Base-by-base conservation (phyloP, 2,797 vertebrate genomes). In the Eulemur coronatus region DNA sequence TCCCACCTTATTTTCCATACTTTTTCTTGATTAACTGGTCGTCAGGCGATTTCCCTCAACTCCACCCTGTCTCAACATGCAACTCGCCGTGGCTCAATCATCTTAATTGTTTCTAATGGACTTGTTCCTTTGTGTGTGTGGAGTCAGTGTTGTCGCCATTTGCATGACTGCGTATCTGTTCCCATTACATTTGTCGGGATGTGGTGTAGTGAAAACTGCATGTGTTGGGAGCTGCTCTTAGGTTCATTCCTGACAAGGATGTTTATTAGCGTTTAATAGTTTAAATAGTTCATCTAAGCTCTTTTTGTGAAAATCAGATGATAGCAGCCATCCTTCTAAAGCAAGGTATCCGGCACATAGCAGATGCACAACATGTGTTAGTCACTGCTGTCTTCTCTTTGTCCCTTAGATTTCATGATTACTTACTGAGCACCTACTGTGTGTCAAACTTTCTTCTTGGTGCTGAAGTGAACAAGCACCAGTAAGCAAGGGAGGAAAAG, bases 1-100 rank as follows among this genome's bases (percentile, higher is more conserved):
- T 84, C 26, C 30, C 52, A 76, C 67, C n/a, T 65, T 57, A 61
- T 61, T 87, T 89, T 82, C 55, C 46, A 18, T 26, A n/a, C 57
- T 90, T 65, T 65, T 84, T 91, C 65, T 79, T 89, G 86, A 87
- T n/a, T 76, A 84, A 92, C 84, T 92, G 38, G 87, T 84, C 33
- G 1, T 33, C 57, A 90, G 57, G 9, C 78, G 59, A 43, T 91
- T 85, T 79, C 73, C 52, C 50, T 30, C 76, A 72, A 1, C 78
- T 76, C 89, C 93, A 76, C 94, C 95, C 92, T 80, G 55, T 73
- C 73, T 55, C 38, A 69, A 72, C 43, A 11, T 18, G 69, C 76
- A 92, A 1, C 46, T 89, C 94, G 30, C 52, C 2, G 1, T 96
- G 96, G 95, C 52, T 97, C 95, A 94, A 13, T 55, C 22, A 46